A percentile compares a stretch with the other conserved stretches of the same genome.
These are phyloP conservation scores for Macaria liturata DNA, from an alignment of 2,888 invertebrate species.

Conservation along the genomic window DNA sequence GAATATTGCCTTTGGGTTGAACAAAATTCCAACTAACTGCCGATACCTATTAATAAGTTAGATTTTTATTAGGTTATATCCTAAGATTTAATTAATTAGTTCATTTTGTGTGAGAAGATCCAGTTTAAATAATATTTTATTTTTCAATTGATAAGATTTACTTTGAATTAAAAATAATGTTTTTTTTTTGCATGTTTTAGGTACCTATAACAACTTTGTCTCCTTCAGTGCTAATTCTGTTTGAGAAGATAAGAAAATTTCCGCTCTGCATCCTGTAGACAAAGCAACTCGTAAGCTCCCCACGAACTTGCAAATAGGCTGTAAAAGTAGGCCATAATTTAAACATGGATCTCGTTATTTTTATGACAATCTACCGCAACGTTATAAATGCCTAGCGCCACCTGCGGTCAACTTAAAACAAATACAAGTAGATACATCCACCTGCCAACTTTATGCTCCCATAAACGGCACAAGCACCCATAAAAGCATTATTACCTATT, in stretches of 20 bases:
- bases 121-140: too few relatives aligned
- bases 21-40: too few relatives aligned
- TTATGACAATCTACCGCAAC: constrained; percentile 37
- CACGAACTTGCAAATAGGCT: constrained; percentile 20
- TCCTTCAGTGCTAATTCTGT: too few relatives aligned
- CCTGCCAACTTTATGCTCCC: constrained; percentile 74
- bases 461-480: constrained; percentile 78
- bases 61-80: too few relatives aligned
- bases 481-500: constrained; percentile 83
- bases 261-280: constrained; percentile 16
- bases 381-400: constrained; percentile 49
- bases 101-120: too few relatives aligned
- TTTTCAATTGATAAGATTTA: too few relatives aligned
- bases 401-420: constrained; percentile 74
- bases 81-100: too few relatives aligned
- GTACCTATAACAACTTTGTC: too few relatives aligned
- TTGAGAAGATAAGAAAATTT: too few relatives aligned
- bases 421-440: constrained; percentile 64
- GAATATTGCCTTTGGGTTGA: constrained; percentile 16
- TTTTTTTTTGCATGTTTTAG: too few relatives aligned
- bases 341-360: constrained; percentile 27
- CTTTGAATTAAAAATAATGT: too few relatives aligned
- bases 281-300: constrained; percentile 5
- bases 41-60: too few relatives aligned
- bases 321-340: constrained; percentile 31